phyloP scores from a whole-genome alignment of 1,140 invertebrate species.

The Drosophila mojavensis region DNA sequence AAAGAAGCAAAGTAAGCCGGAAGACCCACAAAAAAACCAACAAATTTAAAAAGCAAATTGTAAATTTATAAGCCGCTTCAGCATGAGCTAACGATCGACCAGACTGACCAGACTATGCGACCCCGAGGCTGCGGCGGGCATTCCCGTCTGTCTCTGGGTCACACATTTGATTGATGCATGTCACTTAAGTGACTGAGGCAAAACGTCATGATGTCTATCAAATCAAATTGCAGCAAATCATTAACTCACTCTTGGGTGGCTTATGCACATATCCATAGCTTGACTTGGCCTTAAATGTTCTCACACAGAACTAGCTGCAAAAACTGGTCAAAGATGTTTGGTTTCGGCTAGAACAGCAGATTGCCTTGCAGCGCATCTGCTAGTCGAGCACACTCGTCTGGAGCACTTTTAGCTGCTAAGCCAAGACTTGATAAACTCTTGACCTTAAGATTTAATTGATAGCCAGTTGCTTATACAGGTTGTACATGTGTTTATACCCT shows the following conservation, averaged over 20 bases:
- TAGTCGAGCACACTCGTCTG: neutral
- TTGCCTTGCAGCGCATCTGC: neutral
- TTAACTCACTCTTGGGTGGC: slow-evolving; percentile 1
- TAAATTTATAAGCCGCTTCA: slow-evolving; percentile 11
- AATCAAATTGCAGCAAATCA: neutral
- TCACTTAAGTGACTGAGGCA: slow-evolving; percentile 20
- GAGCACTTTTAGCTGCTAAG: neutral
- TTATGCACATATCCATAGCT: neutral
- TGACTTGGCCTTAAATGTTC: neutral
- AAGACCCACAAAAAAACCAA: slow-evolving; percentile 8
- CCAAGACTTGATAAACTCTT: slow-evolving; percentile 1
- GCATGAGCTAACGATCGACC: slow-evolving; percentile 25
- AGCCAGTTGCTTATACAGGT: neutral
- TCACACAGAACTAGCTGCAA: neutral
- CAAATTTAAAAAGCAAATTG: slow-evolving; percentile 6
- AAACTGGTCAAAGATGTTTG: neutral
- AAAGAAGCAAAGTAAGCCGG: neutral
- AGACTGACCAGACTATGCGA: neutral
- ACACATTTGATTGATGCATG: slow-evolving; percentile 47
- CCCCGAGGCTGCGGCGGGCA: slow-evolving; percentile 7
- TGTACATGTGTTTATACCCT: slow-evolving; percentile 27
- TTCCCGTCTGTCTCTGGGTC: neutral
- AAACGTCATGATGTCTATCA: slow-evolving; percentile 5
- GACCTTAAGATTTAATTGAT: slow-evolving; percentile 17
- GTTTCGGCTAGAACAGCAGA: neutral